These are phyloP conservation scores for Zele albiditarsus DNA, from an alignment of 2,888 invertebrate genomes.

Conservation along the genomic window DNA sequence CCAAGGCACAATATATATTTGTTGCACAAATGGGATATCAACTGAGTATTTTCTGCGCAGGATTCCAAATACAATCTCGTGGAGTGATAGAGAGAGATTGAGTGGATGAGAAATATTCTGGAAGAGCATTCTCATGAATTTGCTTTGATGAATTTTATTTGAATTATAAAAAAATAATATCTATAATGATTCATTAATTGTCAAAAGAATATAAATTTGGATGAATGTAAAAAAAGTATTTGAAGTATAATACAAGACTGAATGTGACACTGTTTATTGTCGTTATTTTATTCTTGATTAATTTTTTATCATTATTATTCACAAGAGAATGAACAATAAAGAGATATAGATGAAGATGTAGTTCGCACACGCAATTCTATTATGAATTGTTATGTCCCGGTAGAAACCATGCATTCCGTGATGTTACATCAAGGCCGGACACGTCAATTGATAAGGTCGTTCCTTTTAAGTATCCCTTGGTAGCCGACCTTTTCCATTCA, in stretches of 20 bases:
- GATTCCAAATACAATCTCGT: conserved; percentile 16
- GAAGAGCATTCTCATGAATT: neutral
- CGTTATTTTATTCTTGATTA: neutral
- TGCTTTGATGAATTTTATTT: too few species aligned
- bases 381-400: conserved; percentile 32
- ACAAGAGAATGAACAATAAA: neutral
- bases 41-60: conserved; percentile 18
- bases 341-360: neutral
- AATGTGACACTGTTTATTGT: neutral
- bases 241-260: too few species aligned
- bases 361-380: conserved; percentile 4
- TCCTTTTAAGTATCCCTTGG: conserved; percentile 68
- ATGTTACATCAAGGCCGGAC: conserved; percentile 63
- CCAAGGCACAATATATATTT: neutral
- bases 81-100: neutral
- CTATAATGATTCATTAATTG: neutral
- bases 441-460: conserved; percentile 71
- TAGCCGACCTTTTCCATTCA: conserved; percentile 66
- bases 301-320: neutral
- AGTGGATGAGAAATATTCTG: neutral
- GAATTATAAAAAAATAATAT: conserved; percentile 13
- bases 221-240: too few species aligned
- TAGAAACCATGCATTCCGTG: conserved; percentile 50
- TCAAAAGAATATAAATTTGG: too few species aligned
- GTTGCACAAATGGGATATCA: conserved; percentile 10